Evolutionary conservation across 2,797 vertebrate species (phyloP), one percentile per base, ranked within the genome.

Genomic region (Moxostoma hubbsi): DNA sequence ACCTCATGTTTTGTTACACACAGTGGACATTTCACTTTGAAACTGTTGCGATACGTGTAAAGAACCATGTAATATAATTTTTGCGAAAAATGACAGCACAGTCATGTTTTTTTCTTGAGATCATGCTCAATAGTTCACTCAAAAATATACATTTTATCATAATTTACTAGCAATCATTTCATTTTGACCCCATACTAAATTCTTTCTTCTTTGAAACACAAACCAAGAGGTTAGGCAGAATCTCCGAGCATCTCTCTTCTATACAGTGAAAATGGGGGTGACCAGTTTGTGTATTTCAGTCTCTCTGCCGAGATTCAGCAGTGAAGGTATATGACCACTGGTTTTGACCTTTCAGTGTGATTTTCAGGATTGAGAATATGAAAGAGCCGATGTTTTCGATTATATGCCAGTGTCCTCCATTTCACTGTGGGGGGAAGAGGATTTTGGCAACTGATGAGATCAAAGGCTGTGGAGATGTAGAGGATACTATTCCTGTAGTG

Each of bases 391-490:
- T 90, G 88, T 89, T 88, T 72, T 75, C 69, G 59, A 79, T 77
- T 71, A 66, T 73, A 58, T 78, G 81, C 69, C 72, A 55, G 13
- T 86, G 85, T 87, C 75, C 82, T 83, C 61, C 54, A 70, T 83
- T 68, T 85, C 77, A 86, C 85, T 81, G 24, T 87, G 88, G 68
- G 82, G 47, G 47, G 86, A 64, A 71, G 59, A 62, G 87, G 66
- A 80, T 84, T 88, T 85, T 79, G 64, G 82, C 86, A 84, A 80
- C 83, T 45, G 84, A 74, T 83, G 77, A 78, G 79, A 90, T 89
- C 85, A 89, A 89, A 92, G 87, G 85, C 80, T 79, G 82, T 85
- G 80, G 82, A 90, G 83, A 84, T 90, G 86, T 81, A 81, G 66
- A 83, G 80, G 69, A 62, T 65, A 49, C 36, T 18, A 63, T 66